phyloP scores from a whole-genome alignment of 2,797 vertebrate genomes.

The Halcyon smyrnensis region DNA sequence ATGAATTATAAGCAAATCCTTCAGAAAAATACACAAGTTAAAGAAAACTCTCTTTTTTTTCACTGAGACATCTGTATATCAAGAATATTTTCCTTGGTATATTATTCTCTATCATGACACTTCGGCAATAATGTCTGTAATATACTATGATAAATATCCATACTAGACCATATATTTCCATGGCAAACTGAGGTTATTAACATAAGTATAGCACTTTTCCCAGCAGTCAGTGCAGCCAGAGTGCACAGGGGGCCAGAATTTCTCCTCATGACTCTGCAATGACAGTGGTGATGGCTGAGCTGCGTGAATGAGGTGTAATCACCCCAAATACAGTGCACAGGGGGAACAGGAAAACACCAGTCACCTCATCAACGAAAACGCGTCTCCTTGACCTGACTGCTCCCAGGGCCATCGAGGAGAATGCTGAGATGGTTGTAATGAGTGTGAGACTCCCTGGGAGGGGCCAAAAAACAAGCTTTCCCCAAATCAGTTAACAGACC shows the following conservation, averaged over 20 bases:
- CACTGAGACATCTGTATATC: background rate
- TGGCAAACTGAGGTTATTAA: background rate
- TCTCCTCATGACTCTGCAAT: background rate
- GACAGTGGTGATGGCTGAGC: background rate
- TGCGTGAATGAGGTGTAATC: background rate
- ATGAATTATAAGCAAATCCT: background rate
- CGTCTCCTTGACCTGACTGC: background rate
- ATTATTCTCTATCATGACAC: background rate
- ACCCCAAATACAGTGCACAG: background rate
- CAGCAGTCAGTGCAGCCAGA: background rate
- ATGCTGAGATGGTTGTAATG: background rate
- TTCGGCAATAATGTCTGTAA: background rate
- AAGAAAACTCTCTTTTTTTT: background rate
- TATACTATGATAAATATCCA: background rate
- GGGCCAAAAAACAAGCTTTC: background rate
- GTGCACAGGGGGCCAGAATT: background rate
- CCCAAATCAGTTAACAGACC: fast-evolving
- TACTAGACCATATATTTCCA: background rate
- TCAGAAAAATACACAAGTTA: background rate
- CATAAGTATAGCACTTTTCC: background rate
- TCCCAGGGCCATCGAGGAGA: background rate
- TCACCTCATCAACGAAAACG: background rate
- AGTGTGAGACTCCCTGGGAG: background rate
- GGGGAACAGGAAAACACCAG: background rate
- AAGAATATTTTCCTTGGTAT: background rate